Evolutionary conservation across 2,888 invertebrate genomes (phyloP), one percentile per base, ranked within the genome.

Genomic region (Rapana venosa): DNA sequence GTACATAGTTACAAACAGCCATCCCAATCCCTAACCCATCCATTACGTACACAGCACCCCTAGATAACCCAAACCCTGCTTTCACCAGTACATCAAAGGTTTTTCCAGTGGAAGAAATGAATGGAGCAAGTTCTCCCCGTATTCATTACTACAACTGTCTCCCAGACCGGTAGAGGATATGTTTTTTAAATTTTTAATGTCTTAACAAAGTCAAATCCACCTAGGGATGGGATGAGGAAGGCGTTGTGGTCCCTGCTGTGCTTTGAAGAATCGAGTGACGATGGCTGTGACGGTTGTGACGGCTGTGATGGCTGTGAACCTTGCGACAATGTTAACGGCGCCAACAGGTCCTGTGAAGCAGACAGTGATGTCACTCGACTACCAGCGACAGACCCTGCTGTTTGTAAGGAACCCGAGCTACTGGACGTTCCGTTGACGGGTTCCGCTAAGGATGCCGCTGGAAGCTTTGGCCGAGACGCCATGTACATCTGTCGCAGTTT

Each of bases 401-500:
- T 6, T 17, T 61, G 32, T 22, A 66, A 20, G n/a, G 84, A 58
- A 20, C 58, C 56, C 11, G 58, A 56, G 15, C 58, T 30, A 1
- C 84, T 35, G 17, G 79, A 79, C 15, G 79, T 79, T 30, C n/a
- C 58, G 8, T 26, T 47, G 47, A 47, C 47, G 8, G 47, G 47
- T 47, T 47, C 84, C 8, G 84, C 15, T 85, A 58, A 56, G n/a
- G 30, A 26, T 0, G n/a, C 1, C 30, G 84, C 13, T 17, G 84
- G 0, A 4, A 58, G 30, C 15, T 84, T 26, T 30, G 84, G 58
- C 36, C 32, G 61, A 66, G 32, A 61, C 5, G 32, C 86, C 58
- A 58, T 35, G 35, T 86, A 61, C 56, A 86, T 15, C 32, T 35
- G 30, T 32, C 32, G 20, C 86, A 86, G 86, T 56, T 86, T 86